phyloP scores from a whole-genome alignment of 2,888 invertebrate species.

The Standfussiana lucernea region DNA sequence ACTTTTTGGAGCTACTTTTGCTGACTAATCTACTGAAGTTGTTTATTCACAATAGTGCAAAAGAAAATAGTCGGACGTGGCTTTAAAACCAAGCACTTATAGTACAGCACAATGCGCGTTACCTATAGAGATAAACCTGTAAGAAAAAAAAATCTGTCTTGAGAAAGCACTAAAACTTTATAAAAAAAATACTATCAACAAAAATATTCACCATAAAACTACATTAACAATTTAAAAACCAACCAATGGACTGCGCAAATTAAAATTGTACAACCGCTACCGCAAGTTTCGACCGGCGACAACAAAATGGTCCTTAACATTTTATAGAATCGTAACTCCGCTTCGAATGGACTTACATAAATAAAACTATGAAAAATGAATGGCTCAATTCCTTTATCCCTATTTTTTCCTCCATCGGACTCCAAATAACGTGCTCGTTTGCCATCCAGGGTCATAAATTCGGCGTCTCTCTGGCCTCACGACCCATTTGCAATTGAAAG shows the following conservation, averaged over 20 bases:
- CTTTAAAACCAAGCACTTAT: neutral
- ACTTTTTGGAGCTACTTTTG: neutral
- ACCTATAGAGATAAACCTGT: neutral
- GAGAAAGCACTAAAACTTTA: neutral
- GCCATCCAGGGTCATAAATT: slow-evolving; percentile 85
- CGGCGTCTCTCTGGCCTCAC: slow-evolving; percentile 81
- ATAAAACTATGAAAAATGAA: slow-evolving; percentile 87
- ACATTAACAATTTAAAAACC: slow-evolving; percentile 11
- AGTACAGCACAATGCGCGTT: neutral
- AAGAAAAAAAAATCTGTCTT: neutral
- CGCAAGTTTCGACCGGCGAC: slow-evolving; percentile 51
- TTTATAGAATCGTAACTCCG: slow-evolving; percentile 80
- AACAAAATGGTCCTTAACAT: slow-evolving; percentile 67
- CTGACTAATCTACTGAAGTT: slow-evolving; percentile 6
- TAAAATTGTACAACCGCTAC: slow-evolving; percentile 56
- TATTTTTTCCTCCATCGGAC: slow-evolving; percentile 83
- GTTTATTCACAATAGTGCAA: slow-evolving; percentile 4
- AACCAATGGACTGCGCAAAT: slow-evolving; percentile 39
- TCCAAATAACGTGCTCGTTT: slow-evolving; percentile 86
- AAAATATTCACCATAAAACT: neutral
- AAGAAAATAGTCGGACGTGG: neutral
- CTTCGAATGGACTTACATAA: slow-evolving; percentile 83
- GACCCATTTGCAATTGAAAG: slow-evolving; percentile 89
- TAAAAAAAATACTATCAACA: neutral
- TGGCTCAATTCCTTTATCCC: slow-evolving; percentile 84